Evolutionary conservation across 2,888 invertebrate genomes (phyloP), one percentile per base, ranked within the genome.

Genomic region (Drosophila lacicola): DNA sequence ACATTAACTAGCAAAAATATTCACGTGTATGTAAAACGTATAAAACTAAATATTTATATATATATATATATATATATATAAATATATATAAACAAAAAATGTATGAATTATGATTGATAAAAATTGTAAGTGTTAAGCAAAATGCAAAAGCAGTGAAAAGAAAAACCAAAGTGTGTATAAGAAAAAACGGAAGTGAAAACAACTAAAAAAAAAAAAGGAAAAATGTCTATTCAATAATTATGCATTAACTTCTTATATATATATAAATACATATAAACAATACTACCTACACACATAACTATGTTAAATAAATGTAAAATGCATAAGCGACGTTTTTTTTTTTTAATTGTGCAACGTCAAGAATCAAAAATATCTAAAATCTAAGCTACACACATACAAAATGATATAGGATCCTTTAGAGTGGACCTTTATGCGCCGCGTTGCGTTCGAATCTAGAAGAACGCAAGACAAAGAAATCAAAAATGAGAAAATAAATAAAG

Each of bases 111-210:
- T 34, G 42, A 47, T 14, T 19, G 72, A 50, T 34, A 9, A 56
- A 46, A 68, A 54, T 57, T 61, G 60, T 54, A 66, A 70, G 53
- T 39, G 53, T 60, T 57, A 63, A 70, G 60, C 49, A 19, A 36
- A 64, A 53, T 44, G 70, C 45, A 72, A 66, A 64, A 66, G 62
- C 69, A 76, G 82, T 75, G 78, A 75, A 69, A 69, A 58, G 80
- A 85, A 78, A 84, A 82, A 88, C 82, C 82, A 82, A 82, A 82
- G 88, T 88, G 88, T 88, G 88, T 68, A 79, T 77, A 88, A 85
- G 73, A 19, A 44, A 19, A 44, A 29, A 19, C 45, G 13, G 14
- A n/a, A 42, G 50, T 46, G 5, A 57, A 44, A 54, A 71, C 11
- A n/a, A 50, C 14, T 9, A 17, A 50, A 14, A 41, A 50, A n/a